Base-by-base conservation (phyloP, 2,888 invertebrate genomes). In the Zhuqinia jingwanae region DNA sequence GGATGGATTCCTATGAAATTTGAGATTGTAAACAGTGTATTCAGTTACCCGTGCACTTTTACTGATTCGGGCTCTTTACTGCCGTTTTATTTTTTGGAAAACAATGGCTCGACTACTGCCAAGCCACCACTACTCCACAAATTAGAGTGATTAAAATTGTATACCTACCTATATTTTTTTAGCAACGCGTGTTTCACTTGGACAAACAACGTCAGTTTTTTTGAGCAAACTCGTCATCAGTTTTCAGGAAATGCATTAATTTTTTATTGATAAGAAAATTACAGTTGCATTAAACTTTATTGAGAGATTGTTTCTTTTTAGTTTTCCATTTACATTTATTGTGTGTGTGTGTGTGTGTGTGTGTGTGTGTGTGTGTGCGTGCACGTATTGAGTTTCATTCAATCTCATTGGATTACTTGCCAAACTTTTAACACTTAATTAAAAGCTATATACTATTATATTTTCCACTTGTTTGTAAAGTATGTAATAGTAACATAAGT, bases 11-110 rank as follows among this genome's bases (percentile, higher is more conserved):
- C 65, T 77, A 81, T 65, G 87, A 82, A 87, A 87, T 82, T 81
- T 81, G 87, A 87, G 81, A 68, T 25, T 50, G 65, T 53, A 75
- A 85, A 85, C 73, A 70, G 60, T 70, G 45, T 60, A 87, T 87
- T 77, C 60, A 70, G 87, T 87, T 87, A 87, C 87, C 65, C 73
- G 73, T 17, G 73, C 47, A 45, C 68, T 68, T 68, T 68, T 68
- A 68, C 45, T 68, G 68, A 68, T 68, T 68, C 68, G 45, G 68
- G 68, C 45, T 68, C 68, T 68, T 45, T 68, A 42, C 45, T 45
- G n/a, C n/a, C n/a, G n/a, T n/a, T n/a, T n/a, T n/a, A n/a, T 68
- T 68, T 65, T 68, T 68, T 22, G 68, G 68, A 42, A 45, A 22
- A 42, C 65, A 65, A 42, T 65, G 65, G 42, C 20, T n/a, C n/a